These are phyloP conservation scores for Noctilio leporinus DNA, from an alignment of 2,113 vertebrate species.

Conservation along the genomic window DNA sequence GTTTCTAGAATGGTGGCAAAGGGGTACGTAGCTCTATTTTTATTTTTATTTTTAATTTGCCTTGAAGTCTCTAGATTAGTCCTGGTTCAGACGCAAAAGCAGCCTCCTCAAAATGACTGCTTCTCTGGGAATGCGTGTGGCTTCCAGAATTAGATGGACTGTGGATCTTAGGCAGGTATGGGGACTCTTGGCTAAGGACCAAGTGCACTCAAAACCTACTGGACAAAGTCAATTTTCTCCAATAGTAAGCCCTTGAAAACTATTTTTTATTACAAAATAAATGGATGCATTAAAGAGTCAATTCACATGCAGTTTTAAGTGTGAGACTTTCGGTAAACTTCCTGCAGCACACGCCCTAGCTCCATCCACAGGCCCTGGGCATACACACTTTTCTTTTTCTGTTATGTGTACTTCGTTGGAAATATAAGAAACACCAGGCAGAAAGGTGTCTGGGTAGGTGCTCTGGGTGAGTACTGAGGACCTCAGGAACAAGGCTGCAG, in stretches of 20 bases:
- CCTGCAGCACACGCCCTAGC: neutral
- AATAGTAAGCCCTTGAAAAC: slow-evolving; percentile 1
- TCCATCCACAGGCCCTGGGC: neutral
- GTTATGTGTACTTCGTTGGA: neutral
- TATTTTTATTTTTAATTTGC: neutral
- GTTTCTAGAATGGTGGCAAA: neutral
- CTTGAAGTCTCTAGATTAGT: slow-evolving; percentile 10
- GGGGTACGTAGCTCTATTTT: neutral
- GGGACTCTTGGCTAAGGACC: neutral
- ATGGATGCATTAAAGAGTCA: neutral
- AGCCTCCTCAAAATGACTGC: neutral
- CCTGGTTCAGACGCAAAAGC: neutral
- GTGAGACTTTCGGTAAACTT: neutral
- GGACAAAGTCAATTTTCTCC: slow-evolving; percentile 29
- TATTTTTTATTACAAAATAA: slow-evolving; percentile 26
- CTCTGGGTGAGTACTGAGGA: neutral
- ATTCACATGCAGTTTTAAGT: slow-evolving; percentile 9
- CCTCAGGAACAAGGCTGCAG: neutral
- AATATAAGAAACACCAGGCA: neutral
- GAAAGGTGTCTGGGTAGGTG: neutral
- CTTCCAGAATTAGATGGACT: neutral
- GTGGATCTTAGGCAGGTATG: neutral
- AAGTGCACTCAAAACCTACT: neutral
- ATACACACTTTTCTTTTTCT: neutral
- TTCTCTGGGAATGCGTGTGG: neutral